Conservation (phyloP, 2,888 invertebrate species). For the Suillia variegata region DNA sequence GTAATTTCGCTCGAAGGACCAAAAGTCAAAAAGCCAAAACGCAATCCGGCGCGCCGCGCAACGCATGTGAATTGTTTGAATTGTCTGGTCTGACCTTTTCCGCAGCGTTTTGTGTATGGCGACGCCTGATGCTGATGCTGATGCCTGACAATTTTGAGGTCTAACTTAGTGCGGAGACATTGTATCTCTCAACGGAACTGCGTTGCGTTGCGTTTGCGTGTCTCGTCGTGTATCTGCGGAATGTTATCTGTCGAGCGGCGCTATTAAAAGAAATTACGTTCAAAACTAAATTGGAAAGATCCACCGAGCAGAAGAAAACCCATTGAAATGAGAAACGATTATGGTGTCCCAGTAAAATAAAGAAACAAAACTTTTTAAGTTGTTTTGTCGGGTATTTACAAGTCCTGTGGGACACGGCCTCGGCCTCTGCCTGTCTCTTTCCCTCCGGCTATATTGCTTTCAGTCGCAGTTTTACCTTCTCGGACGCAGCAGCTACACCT, state of each 20-base stretch:
- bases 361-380: constrained; percentile 54
- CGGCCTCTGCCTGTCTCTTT: not conserved
- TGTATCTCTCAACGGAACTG: not conserved
- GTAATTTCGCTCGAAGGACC: constrained; percentile 52
- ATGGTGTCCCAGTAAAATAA: constrained; percentile 47
- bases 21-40: constrained; percentile 24
- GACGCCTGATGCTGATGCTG: not conserved
- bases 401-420: constrained; percentile 52
- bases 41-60: not conserved
- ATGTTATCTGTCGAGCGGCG: constrained; percentile 53
- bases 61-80: not conserved
- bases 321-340: constrained; percentile 61
- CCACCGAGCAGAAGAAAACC: constrained; percentile 30
- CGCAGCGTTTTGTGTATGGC: constrained; percentile 9
- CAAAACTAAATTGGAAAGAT: constrained; percentile 55
- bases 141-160: not conserved
- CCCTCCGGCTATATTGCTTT: not conserved
- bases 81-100: not conserved
- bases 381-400: constrained; percentile 58
- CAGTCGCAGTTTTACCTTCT: not conserved
- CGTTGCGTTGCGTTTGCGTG: no score
- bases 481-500: not conserved
- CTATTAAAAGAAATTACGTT: constrained; percentile 60
- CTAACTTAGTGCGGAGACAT: not conserved
- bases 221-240: constrained; percentile 32